Base-by-base conservation (phyloP, 2,888 invertebrate species). In the Gymnocheta viridis region DNA sequence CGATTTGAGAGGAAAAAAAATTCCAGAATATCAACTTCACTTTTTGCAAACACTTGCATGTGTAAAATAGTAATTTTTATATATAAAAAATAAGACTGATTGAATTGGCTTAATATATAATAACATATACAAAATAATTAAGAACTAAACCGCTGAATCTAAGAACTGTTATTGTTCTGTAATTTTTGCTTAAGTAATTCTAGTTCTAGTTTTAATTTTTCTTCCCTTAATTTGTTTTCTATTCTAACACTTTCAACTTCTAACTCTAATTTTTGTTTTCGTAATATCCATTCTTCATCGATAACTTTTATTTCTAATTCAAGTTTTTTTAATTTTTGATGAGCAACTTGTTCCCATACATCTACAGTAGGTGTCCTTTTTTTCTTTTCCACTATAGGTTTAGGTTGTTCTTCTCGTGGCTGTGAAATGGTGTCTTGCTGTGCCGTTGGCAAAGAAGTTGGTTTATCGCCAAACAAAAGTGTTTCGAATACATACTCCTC, bases 401-500 rank as follows among this genome's bases (percentile, higher is more conserved):
- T 29, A 38, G 29, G 1, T 41, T 32, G 49, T 60, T 67, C 29
- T 66, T 32, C 9, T 17, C 22, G 38, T n/a, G 35, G 32, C n/a
- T 69, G 41, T 27, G 67, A n/a, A 9, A 47, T 9, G 5, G 9
- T 27, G 2, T 58, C 60, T 41, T 58, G 47, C 38, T 51, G 51
- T 51, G 6, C 44, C 6, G 14, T 2, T 12, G 38, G 3, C 0
- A 29, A 14, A 58, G 47, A 60, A 22, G 32, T 24, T 51, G 58
- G 56, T 22, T 64, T 29, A 2, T 73, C 73, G 4, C 19, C 67
- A 60, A 81, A 17, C 6, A 73, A 41, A 41, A 81, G 58, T 29
- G 73, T 81, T 67, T 81, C 73, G 24, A 81, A 81, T 19, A 73
- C 67, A n/a, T 66, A 74, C 12, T 81, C 66, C 22, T 81, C 80